Base-by-base conservation (phyloP, 2,797 vertebrate genomes). In the Myripristis jacobus region DNA sequence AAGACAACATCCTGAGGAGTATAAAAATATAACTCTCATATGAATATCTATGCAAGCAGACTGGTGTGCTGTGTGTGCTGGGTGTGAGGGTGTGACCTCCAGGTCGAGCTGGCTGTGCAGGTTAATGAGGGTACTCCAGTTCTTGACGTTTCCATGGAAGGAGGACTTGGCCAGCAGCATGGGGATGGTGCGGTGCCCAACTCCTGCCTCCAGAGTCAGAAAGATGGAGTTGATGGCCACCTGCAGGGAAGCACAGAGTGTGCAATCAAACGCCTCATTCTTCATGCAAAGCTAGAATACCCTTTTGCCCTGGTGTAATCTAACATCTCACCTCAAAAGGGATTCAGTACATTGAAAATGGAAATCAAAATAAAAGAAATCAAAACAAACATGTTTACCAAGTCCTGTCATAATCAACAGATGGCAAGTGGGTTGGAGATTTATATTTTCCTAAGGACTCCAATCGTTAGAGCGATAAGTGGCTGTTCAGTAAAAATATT, bases 111-210 rank as follows among this genome's bases (percentile, higher is more conserved):
- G 89, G 66, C 97, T 96, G 56, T 93, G 93, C 1, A 99, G 88
- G 87, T 97, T 97, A 82, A 99, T 98, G 46, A 99, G 94, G 0
- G 96, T 96, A 79, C 93, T 96, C 97, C 97, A 99, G 91, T 99
- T 96, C 89, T 89, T 95, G 25, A 97, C 96, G 77, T 96, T 91
- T 67, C 97, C 97, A 8, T 92, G 81, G 91, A 99, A 97, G 22
- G 93, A 94, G 6, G 97, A 97, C 73, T 99, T 99, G 72, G 96
- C 96, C 84, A 98, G 93, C 68, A 99, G 95, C 96, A 99, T 98
- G 22, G 98, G 98, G 54, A 98, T 86, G 1, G 97, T 99, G 84
- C 94, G 95, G 72, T 99, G 98, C 46, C 98, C 98, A 73, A 99
- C 92, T 2, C 98, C 98, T 69, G 98, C 98, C 91, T 99, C 98